Percentiles rank a stretch among this genome's conserved stretches.
Evolutionary conservation across 2,888 invertebrate genomes (phyloP).

Genomic region (Amphipyra berbera): DNA sequence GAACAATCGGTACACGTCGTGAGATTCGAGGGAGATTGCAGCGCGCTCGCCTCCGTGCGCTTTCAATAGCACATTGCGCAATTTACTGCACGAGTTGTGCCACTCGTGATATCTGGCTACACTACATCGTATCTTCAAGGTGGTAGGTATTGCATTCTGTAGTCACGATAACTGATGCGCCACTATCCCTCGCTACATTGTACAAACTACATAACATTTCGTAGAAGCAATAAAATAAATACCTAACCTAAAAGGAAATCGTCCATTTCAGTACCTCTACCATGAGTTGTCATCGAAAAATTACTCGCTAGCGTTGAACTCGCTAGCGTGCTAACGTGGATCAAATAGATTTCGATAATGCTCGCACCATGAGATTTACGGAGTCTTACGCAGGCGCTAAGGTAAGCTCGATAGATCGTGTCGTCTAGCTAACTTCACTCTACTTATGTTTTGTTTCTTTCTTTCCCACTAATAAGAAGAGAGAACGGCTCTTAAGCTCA

Average conservation of each 20-base stretch:
- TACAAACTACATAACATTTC: slow-evolving; percentile 6
- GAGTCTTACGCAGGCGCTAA: no score
- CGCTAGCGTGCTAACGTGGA: no score
- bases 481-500: no score
- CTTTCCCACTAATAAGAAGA: no score
- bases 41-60: slow-evolving; percentile 72
- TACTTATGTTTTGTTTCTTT: no score
- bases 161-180: slow-evolving; percentile 76
- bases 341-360: no score
- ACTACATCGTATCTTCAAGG: slow-evolving; percentile 77
- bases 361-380: no score
- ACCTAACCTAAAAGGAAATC: slow-evolving; percentile 41
- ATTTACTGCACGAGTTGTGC: slow-evolving; percentile 79
- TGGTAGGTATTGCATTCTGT: slow-evolving; percentile 72
- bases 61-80: slow-evolving; percentile 84
- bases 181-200: slow-evolving; percentile 34
- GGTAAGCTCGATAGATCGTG: no score
- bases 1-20: slow-evolving; percentile 75
- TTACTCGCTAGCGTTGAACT: no score
- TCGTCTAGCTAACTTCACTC: no score
- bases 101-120: slow-evolving; percentile 73
- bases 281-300: no score
- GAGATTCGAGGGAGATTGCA: slow-evolving; percentile 80
- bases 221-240: slow-evolving; percentile 29
- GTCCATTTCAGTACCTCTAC: slow-evolving; percentile 36